phyloP scores from a whole-genome alignment of 2,888 invertebrate genomes.

The Caenorhabditis sp. region DNA sequence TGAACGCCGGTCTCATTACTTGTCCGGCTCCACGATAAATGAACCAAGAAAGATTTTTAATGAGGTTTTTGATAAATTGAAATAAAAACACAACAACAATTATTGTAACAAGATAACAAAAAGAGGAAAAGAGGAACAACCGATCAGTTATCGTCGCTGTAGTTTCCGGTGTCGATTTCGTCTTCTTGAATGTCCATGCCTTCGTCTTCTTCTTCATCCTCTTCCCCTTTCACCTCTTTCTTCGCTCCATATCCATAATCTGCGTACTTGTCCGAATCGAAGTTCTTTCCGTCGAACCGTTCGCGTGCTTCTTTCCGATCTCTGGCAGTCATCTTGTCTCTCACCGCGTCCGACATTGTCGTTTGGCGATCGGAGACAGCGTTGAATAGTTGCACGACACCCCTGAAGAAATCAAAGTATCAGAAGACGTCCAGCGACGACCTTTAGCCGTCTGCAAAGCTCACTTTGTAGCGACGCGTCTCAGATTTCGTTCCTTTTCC shows the following conservation, averaged over 20 bases:
- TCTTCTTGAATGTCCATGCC: conserved; percentile 27
- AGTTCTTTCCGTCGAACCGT: conserved; percentile 48
- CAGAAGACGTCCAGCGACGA: background rate
- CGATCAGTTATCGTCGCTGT: conserved; percentile 39
- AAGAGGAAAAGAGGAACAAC: background rate
- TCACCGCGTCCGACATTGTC: conserved; percentile 56
- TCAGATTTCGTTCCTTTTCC: conserved; percentile 70
- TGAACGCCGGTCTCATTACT: conserved; percentile 45
- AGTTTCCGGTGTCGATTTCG: conserved; percentile 28
- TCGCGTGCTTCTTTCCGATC: conserved; percentile 40
- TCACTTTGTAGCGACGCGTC: conserved; percentile 73
- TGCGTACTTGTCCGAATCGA: conserved; percentile 47
- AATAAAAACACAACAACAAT: conserved; percentile 7
- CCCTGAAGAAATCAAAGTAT: conserved; percentile 61
- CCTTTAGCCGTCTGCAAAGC: background rate
- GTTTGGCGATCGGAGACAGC: conserved; percentile 75
- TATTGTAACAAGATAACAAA: conserved; percentile 19
- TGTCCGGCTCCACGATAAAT: conserved; percentile 43
- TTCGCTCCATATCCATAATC: conserved; percentile 40
- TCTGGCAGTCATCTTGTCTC: conserved; percentile 54
- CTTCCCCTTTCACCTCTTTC: conserved; percentile 32
- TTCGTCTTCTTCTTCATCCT: conserved; percentile 39
- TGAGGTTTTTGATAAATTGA: background rate
- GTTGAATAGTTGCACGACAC: conserved; percentile 77
- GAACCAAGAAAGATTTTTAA: background rate